A percentile compares a stretch with the other conserved stretches of the same genome.
Evolutionary conservation across 37 sponge, comb jelly and placozoan species (phyloP).

Genomic region (Hormiphora californensis): DNA sequence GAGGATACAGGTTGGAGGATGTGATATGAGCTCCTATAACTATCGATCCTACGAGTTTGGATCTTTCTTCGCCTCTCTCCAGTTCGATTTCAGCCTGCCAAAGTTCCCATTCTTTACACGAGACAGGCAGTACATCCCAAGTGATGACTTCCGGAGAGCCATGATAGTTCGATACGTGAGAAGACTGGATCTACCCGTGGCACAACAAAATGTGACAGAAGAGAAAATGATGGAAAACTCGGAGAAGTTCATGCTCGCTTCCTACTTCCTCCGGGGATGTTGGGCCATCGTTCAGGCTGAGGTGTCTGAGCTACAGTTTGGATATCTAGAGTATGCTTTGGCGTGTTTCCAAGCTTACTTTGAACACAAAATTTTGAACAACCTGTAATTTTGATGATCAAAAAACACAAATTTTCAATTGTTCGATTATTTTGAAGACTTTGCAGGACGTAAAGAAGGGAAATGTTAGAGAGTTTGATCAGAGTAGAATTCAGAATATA

Average conservation of each 20-base stretch:
- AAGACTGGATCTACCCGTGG: conserved; percentile 26
- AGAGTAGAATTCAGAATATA: too few relatives aligned
- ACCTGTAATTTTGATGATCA: conserved; percentile 27
- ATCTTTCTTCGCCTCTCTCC: conserved; percentile 16
- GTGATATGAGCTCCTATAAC: conserved; percentile 53
- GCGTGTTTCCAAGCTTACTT: conserved; percentile 52
- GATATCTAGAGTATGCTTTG: conserved; percentile 42
- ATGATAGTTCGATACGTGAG: conserved; percentile 22
- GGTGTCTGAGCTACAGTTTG: conserved; percentile 43
- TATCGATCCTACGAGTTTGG: conserved; percentile 50
- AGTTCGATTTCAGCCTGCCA: conserved; percentile 30
- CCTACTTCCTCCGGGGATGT: conserved; percentile 27
- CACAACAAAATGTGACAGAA: conserved; percentile 39
- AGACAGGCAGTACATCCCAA: conserved; percentile 9
- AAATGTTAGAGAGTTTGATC: too few relatives aligned
- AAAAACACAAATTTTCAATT: background rate
- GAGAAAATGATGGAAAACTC: conserved; percentile 53
- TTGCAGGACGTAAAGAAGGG: too few relatives aligned
- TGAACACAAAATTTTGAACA: conserved; percentile 30
- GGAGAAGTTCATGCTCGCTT: conserved; percentile 35
- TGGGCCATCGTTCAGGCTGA: conserved; percentile 48
- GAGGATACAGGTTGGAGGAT: conserved; percentile 10
- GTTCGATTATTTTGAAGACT: too few relatives aligned
- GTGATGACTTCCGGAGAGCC: background rate
- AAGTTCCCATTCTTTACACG: conserved; percentile 28